Conservation (phyloP, 1,140 invertebrate genomes). For the Eumaeus atala region DNA sequence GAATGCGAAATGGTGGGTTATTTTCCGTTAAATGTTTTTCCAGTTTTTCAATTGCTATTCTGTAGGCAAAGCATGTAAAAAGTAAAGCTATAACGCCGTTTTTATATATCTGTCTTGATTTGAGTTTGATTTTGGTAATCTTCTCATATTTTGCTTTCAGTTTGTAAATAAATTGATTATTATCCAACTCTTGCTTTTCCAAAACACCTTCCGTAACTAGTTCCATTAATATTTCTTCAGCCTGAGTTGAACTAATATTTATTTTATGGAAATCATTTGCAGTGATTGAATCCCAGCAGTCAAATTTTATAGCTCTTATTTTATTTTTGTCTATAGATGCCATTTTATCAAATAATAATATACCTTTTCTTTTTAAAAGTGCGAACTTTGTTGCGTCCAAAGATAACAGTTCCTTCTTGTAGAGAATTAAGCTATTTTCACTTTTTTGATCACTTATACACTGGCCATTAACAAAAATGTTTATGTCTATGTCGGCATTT, state of each 20-base stretch:
- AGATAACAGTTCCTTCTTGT: conserved; percentile 1
- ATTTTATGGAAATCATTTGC: conserved; percentile 11
- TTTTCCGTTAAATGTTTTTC: conserved; percentile 4
- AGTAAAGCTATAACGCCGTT: conserved; percentile 1
- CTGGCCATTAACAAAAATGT: not conserved
- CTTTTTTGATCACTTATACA: not conserved
- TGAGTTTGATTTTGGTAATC: conserved; percentile 10
- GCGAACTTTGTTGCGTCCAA: not conserved
- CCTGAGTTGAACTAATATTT: conserved; percentile 7
- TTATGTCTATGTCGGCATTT: not conserved
- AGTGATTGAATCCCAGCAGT: conserved; percentile 1
- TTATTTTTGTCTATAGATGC: conserved; percentile 10
- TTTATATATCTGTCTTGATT: conserved; percentile 11
- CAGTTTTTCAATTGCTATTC: conserved; percentile 12
- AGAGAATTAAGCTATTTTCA: conserved; percentile 5
- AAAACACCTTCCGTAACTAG: conserved; percentile 3
- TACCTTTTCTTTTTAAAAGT: not conserved
- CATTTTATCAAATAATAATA: conserved; percentile 13
- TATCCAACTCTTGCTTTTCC: not conserved
- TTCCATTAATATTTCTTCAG: conserved; percentile 10
- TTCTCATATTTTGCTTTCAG: conserved; percentile 7
- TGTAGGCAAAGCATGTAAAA: conserved; percentile 11
- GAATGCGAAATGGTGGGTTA: not conserved
- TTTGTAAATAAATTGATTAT: not conserved
- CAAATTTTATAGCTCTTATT: conserved; percentile 5